phyloP scores from a whole-genome alignment of 1,140 invertebrate species.

The fruit fly (Drosophila melanogaster) region Release_6_plus_ISO1_MT NT_033779.5:18933001-18933500 shows the following conservation, averaged over 20 bases:
- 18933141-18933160: slow-evolving; percentile 46
- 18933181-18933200: slow-evolving; percentile 72
- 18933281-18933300: background rate
- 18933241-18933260: slow-evolving; percentile 66
- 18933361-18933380: background rate
- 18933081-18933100: slow-evolving; percentile 46
- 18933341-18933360: no score
- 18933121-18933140: slow-evolving; percentile 5
- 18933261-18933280: slow-evolving; percentile 21
- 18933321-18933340: no score
- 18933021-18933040: slow-evolving; percentile 6
- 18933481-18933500: slow-evolving; percentile 31
- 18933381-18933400: background rate
- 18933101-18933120: slow-evolving; percentile 8
- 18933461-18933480: slow-evolving; percentile 62
- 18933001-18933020: slow-evolving; percentile 15
- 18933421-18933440: background rate
- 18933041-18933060: slow-evolving; percentile 28
- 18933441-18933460: slow-evolving; percentile 8
- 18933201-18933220: slow-evolving; percentile 48
- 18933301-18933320: background rate
- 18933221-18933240: slow-evolving; percentile 27
- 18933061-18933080: slow-evolving; percentile 59
- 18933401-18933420: no score
- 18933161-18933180: slow-evolving; percentile 73